Evolutionary conservation across 2,113 vertebrate species (phyloP).

Genomic region (Plecturocebus donacophilus): DNA sequence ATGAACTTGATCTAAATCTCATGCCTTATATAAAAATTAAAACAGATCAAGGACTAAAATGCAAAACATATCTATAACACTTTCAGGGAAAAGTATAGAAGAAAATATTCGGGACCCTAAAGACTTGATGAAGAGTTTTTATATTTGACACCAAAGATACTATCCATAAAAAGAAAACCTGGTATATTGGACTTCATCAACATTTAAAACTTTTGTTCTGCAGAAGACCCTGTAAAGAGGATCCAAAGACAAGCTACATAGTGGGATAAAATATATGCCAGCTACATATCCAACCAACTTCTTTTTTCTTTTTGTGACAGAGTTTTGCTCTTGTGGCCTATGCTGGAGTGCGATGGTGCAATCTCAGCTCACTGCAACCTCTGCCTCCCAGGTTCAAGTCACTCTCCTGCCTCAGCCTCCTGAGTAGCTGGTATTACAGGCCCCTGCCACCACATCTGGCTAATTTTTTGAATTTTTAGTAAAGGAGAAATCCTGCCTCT

Average conservation of each 20-base stretch:
- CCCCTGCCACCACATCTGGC: too few species aligned
- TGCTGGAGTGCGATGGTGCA: too few species aligned
- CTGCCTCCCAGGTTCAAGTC: too few species aligned
- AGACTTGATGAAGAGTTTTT: not conserved
- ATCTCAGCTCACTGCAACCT: too few species aligned
- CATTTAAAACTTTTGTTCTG: not conserved
- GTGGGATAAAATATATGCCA: not conserved
- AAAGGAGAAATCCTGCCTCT: too few species aligned
- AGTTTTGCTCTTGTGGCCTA: too few species aligned
- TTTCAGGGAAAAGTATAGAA: not conserved
- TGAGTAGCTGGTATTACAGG: too few species aligned
- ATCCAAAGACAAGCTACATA: not conserved
- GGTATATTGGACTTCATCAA: not conserved
- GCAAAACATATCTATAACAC: not conserved
- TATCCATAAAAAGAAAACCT: not conserved
- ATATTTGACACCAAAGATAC: not conserved
- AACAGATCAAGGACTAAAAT: not conserved
- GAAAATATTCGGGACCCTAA: not conserved
- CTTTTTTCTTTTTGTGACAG: not conserved
- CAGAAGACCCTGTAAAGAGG: not conserved
- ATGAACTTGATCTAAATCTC: not conserved
- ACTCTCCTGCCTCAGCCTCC: too few species aligned
- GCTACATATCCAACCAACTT: not conserved
- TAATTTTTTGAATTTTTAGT: too few species aligned
- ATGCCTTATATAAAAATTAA: not conserved